phyloP scores from a whole-genome alignment of 2,888 invertebrate species.

The Lepas anatifera region DNA sequence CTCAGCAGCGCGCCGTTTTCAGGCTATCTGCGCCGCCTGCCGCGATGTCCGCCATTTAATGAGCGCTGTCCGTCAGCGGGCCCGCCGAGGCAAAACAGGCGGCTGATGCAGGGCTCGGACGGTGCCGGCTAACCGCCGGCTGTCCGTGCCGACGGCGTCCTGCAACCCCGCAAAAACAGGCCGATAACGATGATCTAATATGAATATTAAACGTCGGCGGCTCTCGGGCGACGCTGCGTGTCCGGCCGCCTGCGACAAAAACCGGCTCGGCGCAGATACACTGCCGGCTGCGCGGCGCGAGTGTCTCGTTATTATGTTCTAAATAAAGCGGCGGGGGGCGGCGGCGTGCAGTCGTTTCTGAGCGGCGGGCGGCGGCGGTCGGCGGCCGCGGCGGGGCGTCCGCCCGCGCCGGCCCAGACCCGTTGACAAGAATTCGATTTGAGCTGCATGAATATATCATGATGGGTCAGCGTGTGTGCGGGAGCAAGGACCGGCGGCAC shows the following conservation, averaged over 20 bases:
- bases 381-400: neutral
- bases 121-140: too few species aligned
- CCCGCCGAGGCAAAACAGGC: neutral
- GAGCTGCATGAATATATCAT: conserved; percentile 10
- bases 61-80: neutral
- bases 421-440: conserved; percentile 12
- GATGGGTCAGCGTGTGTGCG: neutral
- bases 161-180: neutral
- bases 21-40: neutral
- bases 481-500: neutral
- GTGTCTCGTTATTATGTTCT: neutral
- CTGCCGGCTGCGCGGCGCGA: neutral
- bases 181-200: conserved; percentile 7
- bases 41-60: neutral
- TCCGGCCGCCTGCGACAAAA: neutral
- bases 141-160: too few species aligned
- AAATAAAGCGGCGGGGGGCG: conserved; percentile 10
- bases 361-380: too few species aligned
- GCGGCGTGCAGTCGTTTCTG: neutral
- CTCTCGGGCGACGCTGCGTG: neutral
- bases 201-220: conserved; percentile 3
- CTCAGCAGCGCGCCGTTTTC: too few species aligned
- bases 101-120: too few species aligned
- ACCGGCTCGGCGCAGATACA: neutral
- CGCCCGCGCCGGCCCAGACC: neutral